Evolutionary conservation across 2,888 invertebrate species (phyloP), one percentile per base, ranked within the genome.

Genomic region (Byasa hedistus): DNA sequence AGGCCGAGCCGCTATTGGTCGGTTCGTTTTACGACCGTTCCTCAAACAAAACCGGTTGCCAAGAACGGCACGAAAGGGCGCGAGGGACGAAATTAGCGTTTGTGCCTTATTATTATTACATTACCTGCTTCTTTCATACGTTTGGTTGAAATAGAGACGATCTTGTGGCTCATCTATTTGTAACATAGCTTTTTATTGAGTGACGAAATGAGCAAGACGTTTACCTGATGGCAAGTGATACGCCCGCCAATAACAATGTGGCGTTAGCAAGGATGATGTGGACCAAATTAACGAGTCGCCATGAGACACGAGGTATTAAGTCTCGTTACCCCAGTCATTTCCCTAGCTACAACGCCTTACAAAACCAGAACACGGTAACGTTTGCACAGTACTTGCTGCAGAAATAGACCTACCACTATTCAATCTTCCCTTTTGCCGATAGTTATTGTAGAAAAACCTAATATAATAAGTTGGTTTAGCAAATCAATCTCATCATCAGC

Each of bases 21-120:
- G 78, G 73, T 79, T 79, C 75, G 70, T 75, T 87, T 85, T 85
- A 87, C 81, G 83, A 83, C 83, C 82, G 84, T 85, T 88, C 86
- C 80, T 89, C 88, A 86, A 87, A 87, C 89, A 86, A 88, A 90
- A 89, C 90, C 84, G 89, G 90, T 91, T 89, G 83, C 85, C 79
- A 86, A 85, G 87, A 86, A 82, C 85, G 79, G 80, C 79, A 81
- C 78, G 83, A 86, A 89, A 89, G 89, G 89, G 87, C 89, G 85
- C 87, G 85, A 88, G 87, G 84, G 86, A 86, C 87, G 79, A 85
- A 88, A 87, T 89, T 87, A 75, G 75, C 73, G 72, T 73, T 75
- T 75, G 73, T 72, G 73, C 69, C 68, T 73, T 75, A 86, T 87
- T 87, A 87, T 86, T 86, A 85, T 82, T 83, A 79, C 79, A 76